phyloP scores from a whole-genome alignment of 1,140 invertebrate species.

The Spodoptera frugiperda region DNA sequence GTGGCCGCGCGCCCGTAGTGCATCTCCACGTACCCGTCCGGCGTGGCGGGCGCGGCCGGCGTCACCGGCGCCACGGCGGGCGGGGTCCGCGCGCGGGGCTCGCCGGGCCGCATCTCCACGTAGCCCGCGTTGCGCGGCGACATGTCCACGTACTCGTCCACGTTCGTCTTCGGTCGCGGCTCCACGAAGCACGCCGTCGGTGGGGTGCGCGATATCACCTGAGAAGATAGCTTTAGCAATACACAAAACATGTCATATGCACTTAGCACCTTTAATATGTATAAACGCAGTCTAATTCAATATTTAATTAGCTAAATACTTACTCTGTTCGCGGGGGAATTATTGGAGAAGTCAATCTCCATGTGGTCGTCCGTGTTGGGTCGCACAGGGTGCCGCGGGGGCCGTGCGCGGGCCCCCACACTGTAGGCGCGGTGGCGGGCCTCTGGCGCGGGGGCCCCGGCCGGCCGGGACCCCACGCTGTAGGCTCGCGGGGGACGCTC shows the following conservation, averaged over 20 bases:
- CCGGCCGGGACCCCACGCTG: constrained; percentile 94
- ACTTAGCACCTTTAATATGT: no score
- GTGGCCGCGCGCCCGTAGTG: constrained; percentile 44
- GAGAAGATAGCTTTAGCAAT: background rate
- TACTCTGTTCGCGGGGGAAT: constrained; percentile 68
- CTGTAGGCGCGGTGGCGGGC: constrained; percentile 69
- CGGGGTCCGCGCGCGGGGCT: constrained; percentile 44
- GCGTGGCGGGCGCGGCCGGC: constrained; percentile 41
- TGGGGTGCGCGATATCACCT: constrained; percentile 61
- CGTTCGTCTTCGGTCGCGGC: constrained; percentile 52
- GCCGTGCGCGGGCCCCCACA: constrained; percentile 65
- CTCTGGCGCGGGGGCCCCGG: constrained; percentile 69
- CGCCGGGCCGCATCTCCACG: constrained; percentile 70
- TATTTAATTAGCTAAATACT: background rate
- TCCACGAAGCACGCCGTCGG: constrained; percentile 59
- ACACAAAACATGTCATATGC: no score
- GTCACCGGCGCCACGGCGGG: constrained; percentile 15
- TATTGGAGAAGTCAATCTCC: constrained; percentile 92
- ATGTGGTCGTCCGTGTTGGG: constrained; percentile 91
- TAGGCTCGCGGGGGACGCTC: constrained; percentile 92
- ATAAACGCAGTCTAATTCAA: no score
- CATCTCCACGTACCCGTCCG: constrained; percentile 74
- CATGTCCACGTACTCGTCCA: constrained; percentile 78
- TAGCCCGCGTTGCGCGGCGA: constrained; percentile 67
- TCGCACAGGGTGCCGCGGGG: constrained; percentile 83